phyloP scores from a whole-genome alignment of 2,797 vertebrate genomes.

The Sebastolobus altivelis region DNA sequence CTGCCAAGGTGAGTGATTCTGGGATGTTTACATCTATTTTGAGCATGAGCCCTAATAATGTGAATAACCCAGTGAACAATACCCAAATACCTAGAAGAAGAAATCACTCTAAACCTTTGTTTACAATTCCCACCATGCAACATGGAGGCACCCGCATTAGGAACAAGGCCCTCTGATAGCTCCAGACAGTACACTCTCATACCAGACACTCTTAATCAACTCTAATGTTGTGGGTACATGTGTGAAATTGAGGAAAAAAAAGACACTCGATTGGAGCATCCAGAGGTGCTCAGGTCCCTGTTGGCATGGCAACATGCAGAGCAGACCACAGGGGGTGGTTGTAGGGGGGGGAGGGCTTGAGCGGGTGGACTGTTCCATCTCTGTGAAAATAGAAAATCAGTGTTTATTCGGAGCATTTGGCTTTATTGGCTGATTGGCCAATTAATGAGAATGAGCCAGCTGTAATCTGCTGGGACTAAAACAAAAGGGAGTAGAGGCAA shows the following conservation, averaged over 20 bases:
- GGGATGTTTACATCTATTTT: not conserved
- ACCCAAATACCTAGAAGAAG: no score
- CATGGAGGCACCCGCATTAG: not conserved
- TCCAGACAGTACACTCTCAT: not conserved
- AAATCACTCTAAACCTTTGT: not conserved
- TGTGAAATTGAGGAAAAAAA: slow-evolving; percentile 36
- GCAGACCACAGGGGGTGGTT: slow-evolving; percentile 46
- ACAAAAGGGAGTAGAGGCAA: slow-evolving; percentile 14
- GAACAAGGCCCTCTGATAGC: not conserved
- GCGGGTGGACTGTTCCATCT: slow-evolving; percentile 54
- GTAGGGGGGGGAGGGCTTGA: slow-evolving; percentile 3
- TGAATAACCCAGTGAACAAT: not conserved
- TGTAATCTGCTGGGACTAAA: slow-evolving; percentile 46
- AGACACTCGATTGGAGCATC: slow-evolving; percentile 52
- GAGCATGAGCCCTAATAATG: not conserved
- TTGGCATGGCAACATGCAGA: slow-evolving; percentile 77
- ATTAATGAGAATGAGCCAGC: slow-evolving; percentile 57
- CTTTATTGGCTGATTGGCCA: slow-evolving; percentile 57
- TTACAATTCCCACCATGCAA: not conserved
- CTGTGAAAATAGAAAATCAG: slow-evolving; percentile 20
- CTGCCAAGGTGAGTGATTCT: not conserved
- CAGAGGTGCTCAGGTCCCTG: slow-evolving; percentile 62
- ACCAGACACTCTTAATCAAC: slow-evolving; percentile 13
- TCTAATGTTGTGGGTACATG: slow-evolving; percentile 17
- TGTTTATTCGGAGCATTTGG: slow-evolving; percentile 43